Evolutionary conservation across 2,113 vertebrate genomes (phyloP), one percentile per base, ranked within the genome.

Genomic region (Rhegmatorhina hoffmannsi): DNA sequence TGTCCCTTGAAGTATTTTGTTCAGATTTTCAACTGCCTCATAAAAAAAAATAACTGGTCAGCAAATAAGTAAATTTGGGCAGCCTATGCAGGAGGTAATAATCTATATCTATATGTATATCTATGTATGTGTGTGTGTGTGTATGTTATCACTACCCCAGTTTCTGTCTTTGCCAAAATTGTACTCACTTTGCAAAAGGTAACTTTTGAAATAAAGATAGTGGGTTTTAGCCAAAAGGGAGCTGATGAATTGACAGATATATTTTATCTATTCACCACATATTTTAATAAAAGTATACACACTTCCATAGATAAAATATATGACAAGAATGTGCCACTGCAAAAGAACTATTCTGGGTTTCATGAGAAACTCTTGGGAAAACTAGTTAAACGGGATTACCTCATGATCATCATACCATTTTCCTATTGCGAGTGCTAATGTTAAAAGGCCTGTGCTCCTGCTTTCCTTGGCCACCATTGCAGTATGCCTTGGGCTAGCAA

Each of bases 401-500:
- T 63, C 1, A 10, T 24, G 72, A 58, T 47, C 34, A 53, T 23
- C 36, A 80, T 68, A 63, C 52, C 7, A 9, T 92, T n/a, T 60
- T 72, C 31, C 49, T 86, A 26, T 40, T 46, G 28, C 5, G 3
- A 15, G 20, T 21, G 60, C 40, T 68, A 24, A 26, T 4, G 7
- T 56, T 25, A 53, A 78, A 78, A 76, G 52, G 20, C 24, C 50
- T 1, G 0, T 0, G 2, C 60, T 62, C 28, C 75, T 75, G 73
- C 53, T 79, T 89, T 87, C 72, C 69, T 81, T 95, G 90, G 76
- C 86, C 69, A 72, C n/a, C 20, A 11, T 26, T 78, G 58, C 52
- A 68, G 13, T 3, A 60, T 24, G 75, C 38, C 47, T 80, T 88
- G 59, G 85, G 88, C 60, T 87, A 84, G 80, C 53, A 64, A 26